Evolutionary conservation across 2,888 invertebrate genomes (phyloP).

Genomic region (Stenodema calcarata): DNA sequence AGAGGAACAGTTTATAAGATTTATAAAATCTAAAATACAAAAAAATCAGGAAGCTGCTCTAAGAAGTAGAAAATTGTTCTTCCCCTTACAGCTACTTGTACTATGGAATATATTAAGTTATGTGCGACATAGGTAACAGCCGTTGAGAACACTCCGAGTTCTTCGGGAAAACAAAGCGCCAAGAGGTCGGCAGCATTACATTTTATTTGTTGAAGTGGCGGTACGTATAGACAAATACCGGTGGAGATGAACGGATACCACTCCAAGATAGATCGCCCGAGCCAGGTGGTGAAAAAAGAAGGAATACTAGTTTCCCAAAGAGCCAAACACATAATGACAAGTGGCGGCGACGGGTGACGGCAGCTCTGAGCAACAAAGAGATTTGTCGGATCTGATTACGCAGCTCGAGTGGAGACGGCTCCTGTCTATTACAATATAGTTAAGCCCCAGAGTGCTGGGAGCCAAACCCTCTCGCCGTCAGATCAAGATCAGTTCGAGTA

Average conservation of each 20-base stretch:
- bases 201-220: too few species aligned
- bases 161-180: too few species aligned
- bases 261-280: not conserved
- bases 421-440: slow-evolving; percentile 41
- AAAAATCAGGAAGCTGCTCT: too few species aligned
- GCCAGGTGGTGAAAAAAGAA: not conserved
- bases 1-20: too few species aligned
- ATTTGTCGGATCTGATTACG: slow-evolving; percentile 41
- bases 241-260: not conserved
- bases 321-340: not conserved
- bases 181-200: too few species aligned
- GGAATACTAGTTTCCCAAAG: not conserved
- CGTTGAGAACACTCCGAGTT: too few species aligned
- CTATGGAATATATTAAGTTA: too few species aligned
- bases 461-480: not conserved
- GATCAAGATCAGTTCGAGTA: slow-evolving; percentile 10
- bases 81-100: too few species aligned
- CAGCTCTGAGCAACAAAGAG: slow-evolving; percentile 5
- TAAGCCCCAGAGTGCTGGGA: slow-evolving; percentile 6
- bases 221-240: not conserved
- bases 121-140: too few species aligned
- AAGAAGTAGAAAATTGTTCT: too few species aligned
- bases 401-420: slow-evolving; percentile 31
- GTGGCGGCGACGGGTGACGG: not conserved
- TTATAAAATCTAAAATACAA: too few species aligned